Base-by-base conservation (phyloP, 2,113 vertebrate species). In the Australoheros scitulus region DNA sequence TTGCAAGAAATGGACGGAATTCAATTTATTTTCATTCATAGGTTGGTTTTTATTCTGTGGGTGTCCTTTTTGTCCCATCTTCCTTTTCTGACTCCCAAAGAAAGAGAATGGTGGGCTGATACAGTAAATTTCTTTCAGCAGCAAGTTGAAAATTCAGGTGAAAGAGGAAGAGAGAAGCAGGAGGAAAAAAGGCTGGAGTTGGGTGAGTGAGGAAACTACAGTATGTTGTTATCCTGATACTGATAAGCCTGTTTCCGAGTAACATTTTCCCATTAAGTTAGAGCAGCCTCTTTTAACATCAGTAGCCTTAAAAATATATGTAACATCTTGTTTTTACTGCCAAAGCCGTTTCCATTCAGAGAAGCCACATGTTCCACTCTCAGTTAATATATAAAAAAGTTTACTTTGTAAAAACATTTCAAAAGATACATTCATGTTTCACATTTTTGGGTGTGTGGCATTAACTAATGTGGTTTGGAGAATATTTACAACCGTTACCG, bases 321-420 rank as follows among this genome's bases (percentile, higher is more conserved):
- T 77, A 79, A 80, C 72, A 64, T 38, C 74, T 60, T 79, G 59
- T 74, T 87, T 85, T 87, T 34, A 80, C 43, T 20, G 60, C 85
- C 88, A 83, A 87, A 87, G 85, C 91, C 81, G 87, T 75, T 84
- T 88, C 85, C 86, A 76, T 90, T 88, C 82, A 78, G 74, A 90
- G 76, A 22, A 59, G 52, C 68, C 65, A 77, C 85, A 84, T 87
- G 80, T 90, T 88, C 87, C 85, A 91, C 38, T 85, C 50, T 36
- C 24, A 80, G 9, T 41, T 26, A 80, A 61, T 26, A 11, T n/a
- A 80, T 2, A 15, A 20, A 79, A 68, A 15, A 29, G 41, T 58
- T 87, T 90, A 61, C 65, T 80, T 68, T 68, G 22, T 43, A 57
- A 70, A 61, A 83, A 32, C 11, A 36, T 61, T 80, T 6, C 55